Percentiles rank a stretch among this genome's conserved stretches.
These are phyloP conservation scores for Neopelma chrysocephalum DNA, from an alignment of 2,797 vertebrate genomes.

Conservation along the genomic window DNA sequence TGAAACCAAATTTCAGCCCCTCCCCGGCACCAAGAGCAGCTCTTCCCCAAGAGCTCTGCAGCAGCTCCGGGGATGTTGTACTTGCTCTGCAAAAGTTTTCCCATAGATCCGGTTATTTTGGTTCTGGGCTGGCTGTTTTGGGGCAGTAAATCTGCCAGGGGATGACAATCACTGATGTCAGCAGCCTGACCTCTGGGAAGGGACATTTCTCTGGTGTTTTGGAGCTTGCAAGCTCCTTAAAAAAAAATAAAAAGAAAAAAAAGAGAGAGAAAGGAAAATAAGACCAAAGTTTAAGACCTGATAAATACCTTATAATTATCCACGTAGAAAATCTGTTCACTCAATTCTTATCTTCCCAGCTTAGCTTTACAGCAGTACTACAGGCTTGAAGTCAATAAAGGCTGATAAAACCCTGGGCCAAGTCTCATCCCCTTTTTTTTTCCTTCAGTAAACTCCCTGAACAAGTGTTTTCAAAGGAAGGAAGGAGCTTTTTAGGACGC, in stretches of 20 bases:
- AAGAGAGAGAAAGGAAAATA: not conserved
- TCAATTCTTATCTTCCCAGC: not conserved
- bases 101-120: not conserved
- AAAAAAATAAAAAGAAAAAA: not conserved
- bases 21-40: conserved; percentile 18
- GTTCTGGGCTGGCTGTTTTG: not conserved
- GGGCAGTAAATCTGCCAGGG: not conserved
- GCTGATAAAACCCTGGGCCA: not conserved
- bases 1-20: conserved; percentile 36
- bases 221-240: not conserved
- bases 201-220: not conserved
- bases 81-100: not conserved
- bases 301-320: not conserved
- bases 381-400: not conserved
- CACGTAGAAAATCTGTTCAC: accelerated
- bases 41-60: not conserved
- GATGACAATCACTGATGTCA: not conserved
- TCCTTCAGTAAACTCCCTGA: not conserved
- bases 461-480: not conserved
- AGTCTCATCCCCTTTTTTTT: not conserved
- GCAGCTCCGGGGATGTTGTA: not conserved
- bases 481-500: not conserved
- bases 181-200: not conserved
- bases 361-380: too few species aligned
- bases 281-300: not conserved